Conservation (phyloP, 2,797 vertebrate genomes). For the Neopelma chrysocephalum region DNA sequence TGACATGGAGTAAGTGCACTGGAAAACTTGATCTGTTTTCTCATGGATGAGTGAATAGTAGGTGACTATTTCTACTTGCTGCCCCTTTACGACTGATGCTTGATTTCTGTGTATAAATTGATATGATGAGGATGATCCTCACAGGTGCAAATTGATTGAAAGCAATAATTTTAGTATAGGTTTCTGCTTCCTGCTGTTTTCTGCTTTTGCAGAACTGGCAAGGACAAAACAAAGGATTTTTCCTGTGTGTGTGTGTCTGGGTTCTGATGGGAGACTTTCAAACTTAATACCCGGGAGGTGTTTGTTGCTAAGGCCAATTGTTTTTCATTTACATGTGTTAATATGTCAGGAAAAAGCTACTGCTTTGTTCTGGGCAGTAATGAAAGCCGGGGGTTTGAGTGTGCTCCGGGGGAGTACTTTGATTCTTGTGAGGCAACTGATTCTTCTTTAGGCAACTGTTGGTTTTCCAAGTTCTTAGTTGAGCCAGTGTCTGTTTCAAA, state of each 20-base stretch:
- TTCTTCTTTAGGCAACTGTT: neutral
- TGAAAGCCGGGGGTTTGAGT: neutral
- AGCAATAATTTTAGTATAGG: neutral
- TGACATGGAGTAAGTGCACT: neutral
- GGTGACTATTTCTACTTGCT: neutral
- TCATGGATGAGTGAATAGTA: neutral
- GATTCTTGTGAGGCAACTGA: rapidly evolving
- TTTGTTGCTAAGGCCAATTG: neutral
- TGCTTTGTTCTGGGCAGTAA: neutral
- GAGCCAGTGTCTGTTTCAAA: neutral
- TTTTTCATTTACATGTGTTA: neutral
- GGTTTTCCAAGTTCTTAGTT: neutral
- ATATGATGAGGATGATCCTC: neutral
- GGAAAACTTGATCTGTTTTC: neutral
- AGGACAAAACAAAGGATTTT: neutral
- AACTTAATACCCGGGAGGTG: neutral
- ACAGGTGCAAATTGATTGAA: neutral
- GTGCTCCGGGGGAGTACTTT: neutral
- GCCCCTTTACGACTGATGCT: neutral
- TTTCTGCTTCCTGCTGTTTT: neutral
- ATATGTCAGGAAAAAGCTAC: neutral
- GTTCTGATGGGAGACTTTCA: neutral
- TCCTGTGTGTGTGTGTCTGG: neutral
- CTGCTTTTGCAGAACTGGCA: neutral
- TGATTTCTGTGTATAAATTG: neutral